Evolutionary conservation across 2,113 vertebrate genomes (phyloP), one percentile per base, ranked within the genome.

Genomic region (Prunella himalayana): DNA sequence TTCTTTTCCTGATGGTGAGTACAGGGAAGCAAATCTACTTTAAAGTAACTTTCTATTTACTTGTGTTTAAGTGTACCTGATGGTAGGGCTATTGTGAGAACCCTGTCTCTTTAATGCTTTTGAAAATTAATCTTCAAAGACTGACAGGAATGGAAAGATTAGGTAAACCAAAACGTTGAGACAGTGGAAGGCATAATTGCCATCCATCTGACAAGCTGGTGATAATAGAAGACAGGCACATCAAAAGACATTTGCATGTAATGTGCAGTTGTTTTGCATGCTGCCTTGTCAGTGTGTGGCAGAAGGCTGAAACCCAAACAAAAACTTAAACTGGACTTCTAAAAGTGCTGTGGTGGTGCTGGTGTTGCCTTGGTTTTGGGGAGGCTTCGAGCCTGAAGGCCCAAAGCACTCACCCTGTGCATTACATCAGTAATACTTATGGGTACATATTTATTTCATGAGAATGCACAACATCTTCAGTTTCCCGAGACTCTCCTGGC

Each of bases 1-100:
- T 97, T 99, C 99, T 28, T 99, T 99, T 98, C 94, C 98, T 82
- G 99, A 99, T 24, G 99, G 99, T 99, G 97, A 97, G 99, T 87
- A 92, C 31, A 79, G 53, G 49, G 70, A 93, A 54, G 11, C 28
- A 59, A 50, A 78, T 69, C 17, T 27, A 16, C 49, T 85, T 85
- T 23, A 18, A 81, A 79, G 45, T 60, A 35, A 47, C 30, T 73
- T 84, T 13, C 25, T 25, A 0, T 88, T 77, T 82, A 70, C 23
- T 76, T 7, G 6, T 37, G 31, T 28, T 51, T 24, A 54, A 76
- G 45, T 41, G 53, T 56, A 59, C 21, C 41, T 37, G 50, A 19
- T 64, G 24, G 63, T 28, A 66, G 56, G 22, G 59, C 11, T 73
- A 16, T 54, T 90, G 77, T 47, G 77, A 82, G 66, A 82, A 37